Evolutionary conservation across 2,797 vertebrate genomes (phyloP), one percentile per base, ranked within the genome.

Genomic region (Coilia nasus): DNA sequence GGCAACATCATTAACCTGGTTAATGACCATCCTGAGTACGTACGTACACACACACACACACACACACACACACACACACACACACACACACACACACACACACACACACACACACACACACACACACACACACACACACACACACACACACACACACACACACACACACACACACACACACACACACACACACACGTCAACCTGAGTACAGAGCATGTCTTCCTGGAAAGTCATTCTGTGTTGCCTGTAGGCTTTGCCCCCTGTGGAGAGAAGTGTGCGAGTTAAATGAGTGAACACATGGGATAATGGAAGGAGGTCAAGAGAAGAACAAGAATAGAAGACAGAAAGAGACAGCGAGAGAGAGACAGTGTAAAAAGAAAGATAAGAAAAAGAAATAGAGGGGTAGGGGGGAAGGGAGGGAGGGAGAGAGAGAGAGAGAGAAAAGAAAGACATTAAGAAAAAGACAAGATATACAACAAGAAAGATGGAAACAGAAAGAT

Each of bases 401-500:
- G 23, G 60, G 9, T 0, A 1, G 11, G 10, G 0, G n/a, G 12
- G 31, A 2, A 31, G 23, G 11, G 64, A 71, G 25, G 3, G 71
- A 35, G 81, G 84, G 31, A 25, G 3, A 64, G 23, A 25, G 60
- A 64, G 60, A 23, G 60, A 25, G n/a, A 21, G 3, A 21, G 57
- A 19, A 6, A n/a, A 59, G 57, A 21, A 5, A 59, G 57, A 59
- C 0, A 59, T 9, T 10, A 11, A 59, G 17, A 59, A n/a, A 59
- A 11, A 59, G 57, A 19, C 7, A 21, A n/a, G 19, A 59, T 2
- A 23, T 25, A 25, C n/a, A 62, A 25, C 50, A 67, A 14, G 50
- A 35, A 35, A 82, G 60, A 78, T 78, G 46, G 59, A 89, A 88
- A 25, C 6, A 67, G 62, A 67, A 28, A 25, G 57, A 59, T 19